A percentile compares a stretch with the other conserved stretches of the same genome.
These are phyloP conservation scores for Ectobius pallidus DNA, from an alignment of 2,888 invertebrate genomes.

Conservation along the genomic window DNA sequence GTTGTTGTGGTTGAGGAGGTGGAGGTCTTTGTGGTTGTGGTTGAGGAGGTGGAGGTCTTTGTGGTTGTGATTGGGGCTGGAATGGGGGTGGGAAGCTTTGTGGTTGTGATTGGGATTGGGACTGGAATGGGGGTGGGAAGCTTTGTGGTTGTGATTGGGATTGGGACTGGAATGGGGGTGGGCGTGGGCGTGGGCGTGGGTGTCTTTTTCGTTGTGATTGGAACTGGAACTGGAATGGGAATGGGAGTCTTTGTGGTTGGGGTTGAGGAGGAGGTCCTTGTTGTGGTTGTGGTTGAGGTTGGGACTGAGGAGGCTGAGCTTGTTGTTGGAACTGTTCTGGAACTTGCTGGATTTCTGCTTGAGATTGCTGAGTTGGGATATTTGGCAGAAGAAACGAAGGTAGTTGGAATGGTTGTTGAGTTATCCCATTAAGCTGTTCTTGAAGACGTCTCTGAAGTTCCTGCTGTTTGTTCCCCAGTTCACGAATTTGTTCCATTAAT, in stretches of 20 bases:
- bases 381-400: not conserved
- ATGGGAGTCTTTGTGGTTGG: slow-evolving; percentile 18
- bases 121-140: not conserved
- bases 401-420: slow-evolving; percentile 2
- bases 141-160: slow-evolving; percentile 15
- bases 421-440: slow-evolving; percentile 14
- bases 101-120: not conserved
- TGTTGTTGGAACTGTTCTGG: not conserved
- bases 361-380: not conserved
- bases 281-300: not conserved
- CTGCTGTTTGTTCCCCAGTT: slow-evolving; percentile 45
- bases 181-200: not conserved
- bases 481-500: slow-evolving; percentile 42
- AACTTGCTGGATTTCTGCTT: not conserved
- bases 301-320: not conserved
- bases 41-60: not conserved
- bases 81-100: not conserved
- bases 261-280: not conserved
- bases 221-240: not conserved
- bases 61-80: slow-evolving; percentile 22
- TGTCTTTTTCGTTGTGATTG: slow-evolving; percentile 2
- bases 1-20: slow-evolving; percentile 17
- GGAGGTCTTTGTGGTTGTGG: not conserved
- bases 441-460: slow-evolving; percentile 46
- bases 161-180: not conserved